Evolutionary conservation across 2,888 invertebrate genomes (phyloP).

Genomic region (Esperia sulphurella): DNA sequence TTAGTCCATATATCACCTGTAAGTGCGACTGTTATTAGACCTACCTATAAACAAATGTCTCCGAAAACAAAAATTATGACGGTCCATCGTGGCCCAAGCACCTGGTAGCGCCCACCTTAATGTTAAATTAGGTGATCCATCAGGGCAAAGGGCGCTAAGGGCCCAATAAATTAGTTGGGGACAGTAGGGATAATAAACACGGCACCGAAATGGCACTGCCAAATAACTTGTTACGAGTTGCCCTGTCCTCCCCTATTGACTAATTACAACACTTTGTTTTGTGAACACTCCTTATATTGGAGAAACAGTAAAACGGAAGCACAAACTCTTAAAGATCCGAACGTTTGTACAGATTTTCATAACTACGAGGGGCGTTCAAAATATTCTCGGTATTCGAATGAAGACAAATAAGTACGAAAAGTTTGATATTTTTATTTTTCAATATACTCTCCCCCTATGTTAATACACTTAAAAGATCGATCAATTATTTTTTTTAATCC

Average conservation of each 20-base stretch:
- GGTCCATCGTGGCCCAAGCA: constrained; percentile 24
- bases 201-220: constrained; percentile 58
- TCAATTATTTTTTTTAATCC: too few species aligned
- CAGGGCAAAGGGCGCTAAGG: constrained; percentile 67
- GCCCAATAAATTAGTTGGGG: constrained; percentile 74
- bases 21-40: not conserved
- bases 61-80: constrained; percentile 41
- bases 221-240: constrained; percentile 68
- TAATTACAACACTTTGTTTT: constrained; percentile 68
- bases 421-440: too few species aligned
- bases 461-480: too few species aligned
- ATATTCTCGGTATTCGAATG: too few species aligned
- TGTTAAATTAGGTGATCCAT: constrained; percentile 76
- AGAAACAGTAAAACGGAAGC: not conserved
- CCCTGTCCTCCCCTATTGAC: constrained; percentile 65
- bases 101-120: constrained; percentile 48
- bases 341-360: too few species aligned
- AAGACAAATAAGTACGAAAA: too few species aligned
- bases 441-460: too few species aligned
- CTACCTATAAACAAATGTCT: constrained; percentile 16
- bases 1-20: too few species aligned
- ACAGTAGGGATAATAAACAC: constrained; percentile 73
- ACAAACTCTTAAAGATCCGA: too few species aligned
- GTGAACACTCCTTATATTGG: constrained; percentile 20
- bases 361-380: too few species aligned